Base-by-base conservation (phyloP, 2,113 vertebrate species). In the Phyllostomus hastatus region DNA sequence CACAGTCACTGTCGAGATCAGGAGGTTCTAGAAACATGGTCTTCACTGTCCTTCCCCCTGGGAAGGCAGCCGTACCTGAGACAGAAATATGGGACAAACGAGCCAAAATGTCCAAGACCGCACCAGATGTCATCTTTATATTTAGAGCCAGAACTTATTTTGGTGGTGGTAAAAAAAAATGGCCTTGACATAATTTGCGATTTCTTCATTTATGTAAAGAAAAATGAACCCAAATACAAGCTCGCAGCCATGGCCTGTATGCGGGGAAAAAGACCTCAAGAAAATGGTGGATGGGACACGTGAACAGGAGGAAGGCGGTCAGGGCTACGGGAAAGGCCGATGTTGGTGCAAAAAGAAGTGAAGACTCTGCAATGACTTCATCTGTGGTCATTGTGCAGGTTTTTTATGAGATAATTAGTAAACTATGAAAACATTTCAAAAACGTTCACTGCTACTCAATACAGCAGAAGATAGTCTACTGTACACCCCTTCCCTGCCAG, bases 201-300 rank as follows among this genome's bases (percentile, higher is more conserved):
- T 89, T 87, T n/a, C 57, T 81, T 61, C 48, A 46, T 70, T 96
- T 85, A 46, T 87, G 61, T 20, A 79, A 92, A 90, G 85, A 67
- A 92, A 95, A 69, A 67, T 41, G 10, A 83, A 73, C 46, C 54
- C 72, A 85, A 93, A 76, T 4, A 78, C 43, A 80, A 52, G 75
- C 70, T 46, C 64, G 57, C n/a, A 93, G 41, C 79, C 41, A 72
- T 61, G 57, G 61, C 43, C 33, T 28, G 28, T 35, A 46, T 20
- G 64, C 66, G 78, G 43, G 33, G 38, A 75, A 84, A 90, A 79
- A 89, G 59, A 82, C 52, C 73, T 57, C 20, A 28, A 73, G 46
- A 46, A 72, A 76, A 94, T 17, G 75, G 46, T 5, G 2, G 69
- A 50, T 43, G 28, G 31, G 38, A n/a, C 10, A 0, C 3, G 33